A percentile compares a stretch with the other conserved stretches of the same genome.
These are phyloP conservation scores for Philopedon plagiatum DNA, from an alignment of 2,888 invertebrate species.

Conservation along the genomic window DNA sequence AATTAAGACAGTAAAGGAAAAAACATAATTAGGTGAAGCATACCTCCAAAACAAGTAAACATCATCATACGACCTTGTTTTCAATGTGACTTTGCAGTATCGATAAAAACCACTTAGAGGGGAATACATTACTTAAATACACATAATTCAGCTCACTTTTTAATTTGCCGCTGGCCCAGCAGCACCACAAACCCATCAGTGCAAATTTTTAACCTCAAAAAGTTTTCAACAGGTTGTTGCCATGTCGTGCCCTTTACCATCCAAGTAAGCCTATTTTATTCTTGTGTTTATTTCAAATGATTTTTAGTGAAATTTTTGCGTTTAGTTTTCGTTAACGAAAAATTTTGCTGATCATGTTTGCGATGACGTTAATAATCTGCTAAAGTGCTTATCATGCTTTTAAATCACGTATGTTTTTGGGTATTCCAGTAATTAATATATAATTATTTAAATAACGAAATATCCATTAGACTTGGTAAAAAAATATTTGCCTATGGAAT, in stretches of 20 bases:
- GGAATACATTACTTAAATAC: constrained; percentile 49
- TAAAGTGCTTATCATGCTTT: constrained; percentile 37
- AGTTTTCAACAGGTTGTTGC: constrained; percentile 52
- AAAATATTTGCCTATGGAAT: too few species aligned
- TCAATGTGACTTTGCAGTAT: constrained; percentile 59
- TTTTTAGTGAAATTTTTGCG: not conserved
- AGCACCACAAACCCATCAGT: constrained; percentile 11
- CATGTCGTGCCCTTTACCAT: constrained; percentile 49
- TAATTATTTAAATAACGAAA: not conserved
- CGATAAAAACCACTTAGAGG: constrained; percentile 51
- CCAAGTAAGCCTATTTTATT: constrained; percentile 35
- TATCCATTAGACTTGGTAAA: not conserved
- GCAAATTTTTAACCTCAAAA: constrained; percentile 34
- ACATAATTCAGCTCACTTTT: constrained; percentile 41
- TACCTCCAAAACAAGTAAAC: not conserved
- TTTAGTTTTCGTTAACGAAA: not conserved
- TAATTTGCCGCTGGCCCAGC: constrained; percentile 23
- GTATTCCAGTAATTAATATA: not conserved
- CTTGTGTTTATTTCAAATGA: constrained; percentile 1
- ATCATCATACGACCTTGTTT: constrained; percentile 10
- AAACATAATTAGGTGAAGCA: not conserved
- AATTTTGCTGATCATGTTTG: constrained; percentile 6
- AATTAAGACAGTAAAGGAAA: not conserved
- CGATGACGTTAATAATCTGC: constrained; percentile 9
- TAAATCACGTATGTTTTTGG: constrained; percentile 22